phyloP scores from a whole-genome alignment of 2,888 invertebrate species.

The Trichogramma evanescens region DNA sequence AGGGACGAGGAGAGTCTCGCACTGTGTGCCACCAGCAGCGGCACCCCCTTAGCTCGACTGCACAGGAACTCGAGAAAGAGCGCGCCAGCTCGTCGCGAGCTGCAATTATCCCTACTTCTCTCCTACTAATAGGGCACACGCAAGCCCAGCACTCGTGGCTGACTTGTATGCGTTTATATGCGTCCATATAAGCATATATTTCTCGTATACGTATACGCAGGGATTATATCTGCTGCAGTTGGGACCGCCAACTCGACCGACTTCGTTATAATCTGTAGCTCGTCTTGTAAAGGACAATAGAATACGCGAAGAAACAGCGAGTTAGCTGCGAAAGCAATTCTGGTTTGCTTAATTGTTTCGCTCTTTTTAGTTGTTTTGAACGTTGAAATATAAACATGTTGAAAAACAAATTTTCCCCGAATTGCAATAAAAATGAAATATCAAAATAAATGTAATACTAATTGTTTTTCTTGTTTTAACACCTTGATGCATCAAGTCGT shows the following conservation, averaged over 20 bases:
- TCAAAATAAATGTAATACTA: no score
- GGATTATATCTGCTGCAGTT: not conserved
- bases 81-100: not conserved
- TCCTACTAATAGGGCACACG: slow-evolving; percentile 2
- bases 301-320: not conserved
- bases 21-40: not conserved
- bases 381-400: not conserved
- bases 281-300: not conserved
- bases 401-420: not conserved
- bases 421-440: not conserved
- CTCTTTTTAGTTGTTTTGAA: not conserved
- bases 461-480: no score
- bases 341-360: no score
- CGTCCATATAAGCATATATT: not conserved
- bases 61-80: slow-evolving; percentile 16
- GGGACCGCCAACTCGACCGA: slow-evolving; percentile 8
- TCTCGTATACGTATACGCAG: not conserved
- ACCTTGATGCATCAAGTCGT: no score
- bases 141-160: not conserved
- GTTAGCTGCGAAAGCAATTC: no score
- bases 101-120: slow-evolving; percentile 27
- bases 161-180: not conserved
- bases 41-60: slow-evolving; percentile 7
- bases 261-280: slow-evolving; percentile 10
- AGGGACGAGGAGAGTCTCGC: not conserved